phyloP scores from a whole-genome alignment of 2,888 invertebrate genomes.

The Lordiphosa andalusiaca region DNA sequence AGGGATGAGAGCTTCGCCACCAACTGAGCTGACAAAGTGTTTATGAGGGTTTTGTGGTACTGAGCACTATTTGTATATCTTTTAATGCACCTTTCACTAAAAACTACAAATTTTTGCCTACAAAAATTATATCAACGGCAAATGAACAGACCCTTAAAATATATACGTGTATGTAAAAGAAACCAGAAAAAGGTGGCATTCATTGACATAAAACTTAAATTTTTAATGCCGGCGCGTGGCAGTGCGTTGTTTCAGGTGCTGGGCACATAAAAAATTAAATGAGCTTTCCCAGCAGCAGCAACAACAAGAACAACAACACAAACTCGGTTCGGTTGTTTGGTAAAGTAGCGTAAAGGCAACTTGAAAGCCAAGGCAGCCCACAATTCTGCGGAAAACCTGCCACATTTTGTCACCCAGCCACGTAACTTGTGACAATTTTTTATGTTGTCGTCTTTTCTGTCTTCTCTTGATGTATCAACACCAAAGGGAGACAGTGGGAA shows the following conservation, averaged over 20 bases:
- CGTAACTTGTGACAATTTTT: conserved; percentile 41
- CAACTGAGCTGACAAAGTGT: conserved; percentile 39
- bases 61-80: too few species aligned
- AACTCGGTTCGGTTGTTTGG: conserved; percentile 22
- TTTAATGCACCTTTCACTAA: background rate
- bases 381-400: conserved; percentile 37
- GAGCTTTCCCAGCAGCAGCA: conserved; percentile 34
- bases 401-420: conserved; percentile 43
- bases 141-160: conserved; percentile 35
- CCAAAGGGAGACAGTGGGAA: conserved; percentile 30
- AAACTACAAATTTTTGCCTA: conserved; percentile 14
- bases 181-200: conserved; percentile 38
- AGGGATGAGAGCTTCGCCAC: conserved; percentile 22
- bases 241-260: conserved; percentile 54
- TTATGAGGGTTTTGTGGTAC: conserved; percentile 24
- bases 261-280: conserved; percentile 61
- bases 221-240: conserved; percentile 51
- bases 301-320: conserved; percentile 24
- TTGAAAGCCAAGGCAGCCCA: conserved; percentile 32
- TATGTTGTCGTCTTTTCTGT: conserved; percentile 31
- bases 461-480: background rate
- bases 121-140: conserved; percentile 45
- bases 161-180: conserved; percentile 19
- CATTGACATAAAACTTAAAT: conserved; percentile 62
- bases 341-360: conserved; percentile 34